Conservation (phyloP, 2,888 invertebrate genomes). For the Lathronympha strigana region DNA sequence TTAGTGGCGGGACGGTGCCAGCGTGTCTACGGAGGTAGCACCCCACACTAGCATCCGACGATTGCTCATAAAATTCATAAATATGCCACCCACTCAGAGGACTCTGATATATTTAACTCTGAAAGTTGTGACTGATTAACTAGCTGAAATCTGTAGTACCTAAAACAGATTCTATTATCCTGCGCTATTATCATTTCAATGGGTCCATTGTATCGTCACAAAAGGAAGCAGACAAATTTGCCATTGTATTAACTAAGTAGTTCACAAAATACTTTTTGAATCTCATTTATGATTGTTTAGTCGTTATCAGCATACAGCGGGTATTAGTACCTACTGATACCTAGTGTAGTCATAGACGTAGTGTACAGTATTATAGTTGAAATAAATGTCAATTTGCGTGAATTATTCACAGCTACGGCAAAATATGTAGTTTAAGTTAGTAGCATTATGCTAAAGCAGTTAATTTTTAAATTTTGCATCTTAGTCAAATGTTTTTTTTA, state of each 20-base stretch:
- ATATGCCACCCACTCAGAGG: background rate
- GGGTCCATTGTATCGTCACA: conserved; percentile 56
- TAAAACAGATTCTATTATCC: conserved; percentile 8
- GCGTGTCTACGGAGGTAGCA: too few relatives aligned
- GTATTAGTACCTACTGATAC: conserved; percentile 3
- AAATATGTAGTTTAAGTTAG: background rate
- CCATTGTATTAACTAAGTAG: conserved; percentile 32
- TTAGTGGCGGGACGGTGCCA: too few relatives aligned
- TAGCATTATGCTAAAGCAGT: conserved; percentile 13
- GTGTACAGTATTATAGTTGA: background rate
- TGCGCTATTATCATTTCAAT: conserved; percentile 62
- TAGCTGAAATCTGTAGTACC: conserved; percentile 1
- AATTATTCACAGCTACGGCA: background rate
- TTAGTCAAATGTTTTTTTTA: conserved; percentile 31
- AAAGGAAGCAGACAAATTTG: conserved; percentile 44
- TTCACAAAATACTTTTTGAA: conserved; percentile 7
- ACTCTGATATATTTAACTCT: too few relatives aligned
- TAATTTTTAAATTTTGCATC: background rate
- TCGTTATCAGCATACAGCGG: background rate
- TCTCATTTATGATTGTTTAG: conserved; percentile 8
- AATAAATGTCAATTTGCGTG: background rate
- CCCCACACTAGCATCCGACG: too few relatives aligned
- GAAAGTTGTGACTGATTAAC: background rate
- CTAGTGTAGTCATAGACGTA: background rate
- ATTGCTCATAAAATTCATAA: too few relatives aligned